phyloP scores from a whole-genome alignment of 1,140 invertebrate genomes.

The Philopotamus ludificatus region DNA sequence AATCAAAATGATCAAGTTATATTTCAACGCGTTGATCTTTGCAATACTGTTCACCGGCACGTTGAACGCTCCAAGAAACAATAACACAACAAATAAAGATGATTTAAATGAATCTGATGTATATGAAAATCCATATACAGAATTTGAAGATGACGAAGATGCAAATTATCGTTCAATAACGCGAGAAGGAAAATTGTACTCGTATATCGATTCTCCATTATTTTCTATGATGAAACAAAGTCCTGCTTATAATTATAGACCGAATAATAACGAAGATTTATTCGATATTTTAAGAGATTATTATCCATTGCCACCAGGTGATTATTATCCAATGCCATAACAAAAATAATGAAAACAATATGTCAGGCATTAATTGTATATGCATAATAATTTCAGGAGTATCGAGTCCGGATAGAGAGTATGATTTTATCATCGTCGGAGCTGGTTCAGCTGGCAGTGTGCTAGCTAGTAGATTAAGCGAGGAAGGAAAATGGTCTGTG shows the following conservation, averaged over 20 bases:
- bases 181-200: neutral
- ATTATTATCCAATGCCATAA: neutral
- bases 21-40: too few relatives aligned
- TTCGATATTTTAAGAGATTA: slow-evolving; percentile 47
- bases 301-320: slow-evolving; percentile 47
- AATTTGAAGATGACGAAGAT: neutral
- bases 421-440: slow-evolving; percentile 86
- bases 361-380: slow-evolving; percentile 44
- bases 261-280: slow-evolving; percentile 41
- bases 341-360: slow-evolving; percentile 1
- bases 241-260: slow-evolving; percentile 42
- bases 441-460: slow-evolving; percentile 65
- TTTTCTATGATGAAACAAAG: slow-evolving; percentile 23
- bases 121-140: too few relatives aligned
- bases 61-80: too few relatives aligned
- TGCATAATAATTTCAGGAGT: slow-evolving; percentile 44
- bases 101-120: too few relatives aligned
- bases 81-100: too few relatives aligned
- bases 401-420: slow-evolving; percentile 49
- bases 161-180: neutral
- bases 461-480: slow-evolving; percentile 61
- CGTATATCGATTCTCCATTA: neutral
- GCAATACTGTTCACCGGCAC: too few relatives aligned
- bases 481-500: slow-evolving; percentile 61
- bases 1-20: too few relatives aligned